Base-by-base conservation (phyloP, 2,888 invertebrate genomes). In the Ochropacha duplaris region DNA sequence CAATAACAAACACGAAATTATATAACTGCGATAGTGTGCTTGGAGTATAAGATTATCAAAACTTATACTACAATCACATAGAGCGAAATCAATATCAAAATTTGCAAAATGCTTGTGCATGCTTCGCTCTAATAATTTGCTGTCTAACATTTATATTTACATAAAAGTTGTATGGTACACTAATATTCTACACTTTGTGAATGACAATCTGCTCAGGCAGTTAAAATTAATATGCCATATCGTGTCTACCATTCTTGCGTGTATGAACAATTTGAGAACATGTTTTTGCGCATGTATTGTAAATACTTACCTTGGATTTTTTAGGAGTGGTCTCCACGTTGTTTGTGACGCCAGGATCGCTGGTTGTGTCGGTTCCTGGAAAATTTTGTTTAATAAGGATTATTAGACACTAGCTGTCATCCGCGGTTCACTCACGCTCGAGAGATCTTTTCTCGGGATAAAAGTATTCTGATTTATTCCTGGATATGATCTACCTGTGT, bases 311-410 rank as follows among this genome's bases (percentile, higher is more conserved):
- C 88, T 90, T 92, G 3, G 88, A 80, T 66, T 88, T 92, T 75
- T 91, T 93, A 26, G 93, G 93, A 5, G 93, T 90, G 12, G 90
- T 89, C 24, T 93, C 93, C 11, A 86, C 81, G 65, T 92, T 93
- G 76, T 92, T 92, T 8, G 89, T 88, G 62, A 90, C 74, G 44
- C 93, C 93, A 1, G 92, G 88, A 57, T 93, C 93, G 62, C 92
- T 90, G 49, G 90, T 86, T 1, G 90, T 85, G 68, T 93, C 93
- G n/a, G 92, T 93, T 31, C 93, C 93, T 94, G 74, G 8, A 77
- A 71, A 56, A 31, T 56, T 44, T 8, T 26, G 54, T 54, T 50
- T 44, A 57, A n/a, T 2, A 2, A 31, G 11, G 9, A 11, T 9
- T 31, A 31, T 31, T 31, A 5, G 31, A 19, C 16, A 16, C 16